Percentiles rank a stretch among this genome's conserved stretches.
These are phyloP conservation scores for Tympanoctomys barrerae DNA, from an alignment of 2,797 vertebrate genomes.

Conservation along the genomic window DNA sequence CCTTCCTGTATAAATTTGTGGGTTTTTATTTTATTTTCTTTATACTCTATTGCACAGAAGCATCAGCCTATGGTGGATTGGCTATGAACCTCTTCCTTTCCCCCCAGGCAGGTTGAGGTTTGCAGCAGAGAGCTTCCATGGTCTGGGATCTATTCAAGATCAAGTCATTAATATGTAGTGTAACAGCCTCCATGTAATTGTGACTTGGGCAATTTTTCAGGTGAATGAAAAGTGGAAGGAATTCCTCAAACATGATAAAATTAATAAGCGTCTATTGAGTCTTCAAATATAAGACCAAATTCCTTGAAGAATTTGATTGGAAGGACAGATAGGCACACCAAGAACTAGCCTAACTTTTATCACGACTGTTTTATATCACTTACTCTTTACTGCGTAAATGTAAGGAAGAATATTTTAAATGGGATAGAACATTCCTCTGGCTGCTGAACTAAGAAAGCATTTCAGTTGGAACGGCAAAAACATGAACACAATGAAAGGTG, in stretches of 20 bases:
- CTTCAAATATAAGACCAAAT: not conserved
- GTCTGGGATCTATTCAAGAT: not conserved
- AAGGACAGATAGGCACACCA: not conserved
- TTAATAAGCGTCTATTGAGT: not conserved
- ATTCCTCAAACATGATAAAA: not conserved
- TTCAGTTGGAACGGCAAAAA: not conserved
- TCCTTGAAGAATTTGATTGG: not conserved
- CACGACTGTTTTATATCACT: not conserved
- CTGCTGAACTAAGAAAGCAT: not conserved
- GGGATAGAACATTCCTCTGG: not conserved
- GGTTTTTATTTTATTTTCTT: not conserved
- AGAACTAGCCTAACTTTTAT: not conserved
- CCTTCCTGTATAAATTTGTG: not conserved
- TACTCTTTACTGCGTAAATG: not conserved
- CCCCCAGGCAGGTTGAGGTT: not conserved
- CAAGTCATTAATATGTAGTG: not conserved
- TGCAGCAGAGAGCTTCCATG: not conserved
- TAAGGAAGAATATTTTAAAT: not conserved
- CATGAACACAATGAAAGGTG: not conserved
- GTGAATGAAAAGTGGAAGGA: not conserved
- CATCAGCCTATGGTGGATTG: not conserved
- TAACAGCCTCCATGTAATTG: not conserved
- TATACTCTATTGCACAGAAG: too few species aligned
- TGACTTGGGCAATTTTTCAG: not conserved
- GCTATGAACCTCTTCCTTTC: not conserved